Percentiles rank a stretch among this genome's conserved stretches.
phyloP scores from a whole-genome alignment of 1,140 invertebrate genomes.

The Brachionus sp. region DNA sequence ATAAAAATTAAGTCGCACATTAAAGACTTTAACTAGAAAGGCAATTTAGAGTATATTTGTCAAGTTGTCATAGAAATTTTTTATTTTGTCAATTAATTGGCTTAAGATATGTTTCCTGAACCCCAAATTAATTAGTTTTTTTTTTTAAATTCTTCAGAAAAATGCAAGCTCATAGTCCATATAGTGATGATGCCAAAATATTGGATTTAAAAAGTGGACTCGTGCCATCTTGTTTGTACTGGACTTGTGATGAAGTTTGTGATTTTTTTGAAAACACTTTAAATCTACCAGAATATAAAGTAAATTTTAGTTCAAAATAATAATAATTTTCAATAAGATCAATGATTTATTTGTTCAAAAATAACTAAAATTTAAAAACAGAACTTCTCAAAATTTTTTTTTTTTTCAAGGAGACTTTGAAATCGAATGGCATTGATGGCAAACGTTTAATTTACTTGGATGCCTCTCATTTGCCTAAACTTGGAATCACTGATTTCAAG shows the following conservation, averaged over 20 bases:
- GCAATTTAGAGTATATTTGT: not conserved
- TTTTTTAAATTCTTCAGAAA: not conserved
- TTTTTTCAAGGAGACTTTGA: conserved; percentile 53
- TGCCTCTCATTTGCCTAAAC: conserved; percentile 55
- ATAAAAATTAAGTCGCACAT: not conserved
- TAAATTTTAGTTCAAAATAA: not conserved
- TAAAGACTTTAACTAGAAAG: conserved; percentile 17
- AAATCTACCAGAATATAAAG: conserved; percentile 35
- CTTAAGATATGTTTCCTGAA: not conserved
- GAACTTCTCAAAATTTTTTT: not conserved
- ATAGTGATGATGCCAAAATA: not conserved
- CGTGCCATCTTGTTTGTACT: conserved; percentile 28
- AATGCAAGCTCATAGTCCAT: not conserved
- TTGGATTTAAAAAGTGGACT: not conserved
- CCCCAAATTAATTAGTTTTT: not conserved
- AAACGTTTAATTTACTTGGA: conserved; percentile 53
- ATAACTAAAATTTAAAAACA: not conserved
- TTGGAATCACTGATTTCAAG: conserved; percentile 59
- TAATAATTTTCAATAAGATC: not conserved
- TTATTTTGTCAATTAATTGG: not conserved
- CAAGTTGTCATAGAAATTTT: conserved; percentile 33
- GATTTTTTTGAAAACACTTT: conserved; percentile 24
- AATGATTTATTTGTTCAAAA: not conserved
- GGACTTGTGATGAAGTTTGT: conserved; percentile 43
- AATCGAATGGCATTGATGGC: conserved; percentile 56